Conservation (phyloP, 92 coral and sea anemone species). For the Pocillopora grandis region DNA sequence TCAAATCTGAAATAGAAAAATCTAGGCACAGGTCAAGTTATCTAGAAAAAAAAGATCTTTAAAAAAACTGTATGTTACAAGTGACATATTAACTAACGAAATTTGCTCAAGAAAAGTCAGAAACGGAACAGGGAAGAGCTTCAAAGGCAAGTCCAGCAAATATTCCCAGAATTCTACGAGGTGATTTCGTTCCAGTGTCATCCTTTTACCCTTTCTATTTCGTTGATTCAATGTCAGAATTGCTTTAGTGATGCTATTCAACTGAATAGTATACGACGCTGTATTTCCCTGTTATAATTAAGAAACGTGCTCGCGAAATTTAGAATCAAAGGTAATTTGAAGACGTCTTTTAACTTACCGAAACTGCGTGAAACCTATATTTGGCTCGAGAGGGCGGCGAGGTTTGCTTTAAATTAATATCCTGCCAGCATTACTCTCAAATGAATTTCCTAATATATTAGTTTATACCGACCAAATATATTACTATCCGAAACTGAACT, state of each 20-base stretch:
- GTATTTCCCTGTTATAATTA: not conserved
- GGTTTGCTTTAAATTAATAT: slow-evolving; percentile 12
- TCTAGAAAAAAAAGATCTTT: too few species aligned
- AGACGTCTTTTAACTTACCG: slow-evolving; percentile 24
- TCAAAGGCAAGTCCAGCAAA: too few species aligned
- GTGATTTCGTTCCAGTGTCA: too few species aligned
- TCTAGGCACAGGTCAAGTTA: too few species aligned
- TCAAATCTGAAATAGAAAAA: too few species aligned
- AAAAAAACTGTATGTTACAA: too few species aligned
- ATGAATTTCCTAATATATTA: not conserved
- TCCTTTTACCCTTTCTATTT: too few species aligned
- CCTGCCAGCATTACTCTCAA: not conserved
- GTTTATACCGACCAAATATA: not conserved
- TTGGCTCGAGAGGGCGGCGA: not conserved
- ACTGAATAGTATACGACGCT: not conserved
- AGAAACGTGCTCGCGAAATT: slow-evolving; percentile 4
- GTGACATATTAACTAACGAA: not conserved
- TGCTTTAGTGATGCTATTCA: too few species aligned
- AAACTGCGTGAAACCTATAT: not conserved
- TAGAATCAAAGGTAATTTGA: slow-evolving; percentile 14
- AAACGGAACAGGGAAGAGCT: too few species aligned
- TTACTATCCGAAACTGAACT: not conserved
- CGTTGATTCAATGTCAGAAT: too few species aligned
- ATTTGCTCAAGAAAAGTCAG: not conserved
- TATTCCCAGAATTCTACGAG: too few species aligned